Base-by-base conservation (phyloP, 92 coral and sea anemone genomes). In the Actinostola sp. region DNA sequence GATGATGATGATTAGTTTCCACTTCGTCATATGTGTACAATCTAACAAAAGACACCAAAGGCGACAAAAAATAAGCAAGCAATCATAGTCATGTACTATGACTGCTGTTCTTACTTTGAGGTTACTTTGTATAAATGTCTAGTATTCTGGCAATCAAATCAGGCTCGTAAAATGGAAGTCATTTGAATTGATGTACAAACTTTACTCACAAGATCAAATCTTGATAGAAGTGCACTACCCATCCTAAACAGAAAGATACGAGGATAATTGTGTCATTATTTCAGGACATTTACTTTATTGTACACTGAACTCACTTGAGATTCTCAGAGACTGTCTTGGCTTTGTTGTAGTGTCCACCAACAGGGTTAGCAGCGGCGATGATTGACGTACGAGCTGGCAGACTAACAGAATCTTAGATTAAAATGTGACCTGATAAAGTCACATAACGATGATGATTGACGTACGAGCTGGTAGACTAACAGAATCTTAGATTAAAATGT, bases 241-340 rank as follows among this genome's bases (percentile, higher is more conserved):
- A 94, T 91, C 84, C 98, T 94, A 65, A 64, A 61, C 39, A 78
- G 69, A 32, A 49, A 70, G 46, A 21, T 24, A 49, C 44, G 45
- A 26, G 49, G 44, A 39, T 30, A 1, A 36, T 7, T 16, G 2
- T 26, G 28, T 30, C 24, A 7, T 59, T 35, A 63, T 16, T 43
- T 24, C 26, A 49, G 45, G 45, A 14, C 7, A 7, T 39, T 7
- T 39, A 39, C 45, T 39, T 39, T 39, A 39, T 39, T 39, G 2
- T 19, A 43, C 15, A 8, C 15, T 20, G 6, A 9, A 80, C 97
- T 82, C 68, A 94, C 98, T 94, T 94, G 66, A 94, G 86, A 49
- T 94, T 94, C 82, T 94, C 98, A 0, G 98, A 89, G 53, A 94
- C 98, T 31, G 98, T 94, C 77, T 88, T 94, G 28, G 91, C 98